These are phyloP conservation scores for Leptopilina boulardi DNA, from an alignment of 1,140 invertebrate genomes.

Conservation along the genomic window DNA sequence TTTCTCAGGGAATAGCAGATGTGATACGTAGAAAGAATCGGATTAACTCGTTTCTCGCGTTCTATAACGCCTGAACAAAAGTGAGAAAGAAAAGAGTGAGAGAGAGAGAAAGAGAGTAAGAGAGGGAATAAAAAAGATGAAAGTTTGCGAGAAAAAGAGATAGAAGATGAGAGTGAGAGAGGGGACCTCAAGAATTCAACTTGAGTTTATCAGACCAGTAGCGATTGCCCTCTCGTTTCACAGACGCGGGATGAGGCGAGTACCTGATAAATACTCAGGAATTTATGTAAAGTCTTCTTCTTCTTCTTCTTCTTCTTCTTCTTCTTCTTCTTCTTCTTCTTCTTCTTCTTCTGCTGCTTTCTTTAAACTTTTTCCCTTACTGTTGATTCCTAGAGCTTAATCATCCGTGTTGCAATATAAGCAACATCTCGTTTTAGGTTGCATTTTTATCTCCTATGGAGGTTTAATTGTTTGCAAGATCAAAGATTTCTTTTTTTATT, in stretches of 20 bases:
- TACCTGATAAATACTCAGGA: slow-evolving; percentile 3
- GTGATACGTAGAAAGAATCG: slow-evolving; percentile 22
- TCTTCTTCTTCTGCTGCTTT: background rate
- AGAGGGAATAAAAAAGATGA: background rate
- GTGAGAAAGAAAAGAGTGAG: background rate
- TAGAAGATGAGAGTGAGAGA: background rate
- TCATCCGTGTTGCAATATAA: background rate
- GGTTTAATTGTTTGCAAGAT: background rate
- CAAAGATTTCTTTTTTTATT: no score
- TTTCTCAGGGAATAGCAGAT: slow-evolving; percentile 20
- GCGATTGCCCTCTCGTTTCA: background rate
- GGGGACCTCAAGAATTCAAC: background rate
- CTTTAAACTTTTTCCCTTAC: background rate
- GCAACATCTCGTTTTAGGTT: background rate
- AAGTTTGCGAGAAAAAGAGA: background rate
- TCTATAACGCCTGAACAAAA: background rate
- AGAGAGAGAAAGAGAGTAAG: background rate
- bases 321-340: background rate
- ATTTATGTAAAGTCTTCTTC: background rate
- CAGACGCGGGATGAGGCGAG: background rate
- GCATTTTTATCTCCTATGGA: no score
- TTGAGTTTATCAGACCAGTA: slow-evolving; percentile 15
- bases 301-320: background rate
- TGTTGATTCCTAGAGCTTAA: background rate
- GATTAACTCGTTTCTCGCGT: slow-evolving; percentile 19